Conservation (phyloP, 2,888 invertebrate genomes). For the Tricholauxania praeusta region DNA sequence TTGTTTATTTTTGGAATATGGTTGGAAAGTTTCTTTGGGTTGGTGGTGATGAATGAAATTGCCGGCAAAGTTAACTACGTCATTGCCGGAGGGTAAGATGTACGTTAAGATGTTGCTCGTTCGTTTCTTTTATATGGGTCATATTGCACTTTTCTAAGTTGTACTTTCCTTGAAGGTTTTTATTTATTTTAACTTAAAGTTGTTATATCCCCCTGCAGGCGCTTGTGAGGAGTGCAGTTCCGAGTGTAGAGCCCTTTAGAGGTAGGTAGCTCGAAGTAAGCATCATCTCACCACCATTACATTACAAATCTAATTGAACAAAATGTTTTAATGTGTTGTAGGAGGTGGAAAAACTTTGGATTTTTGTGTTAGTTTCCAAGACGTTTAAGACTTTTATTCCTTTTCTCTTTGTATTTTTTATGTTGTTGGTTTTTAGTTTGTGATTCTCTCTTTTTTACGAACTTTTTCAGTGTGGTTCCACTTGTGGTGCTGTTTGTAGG, state of each 20-base stretch:
- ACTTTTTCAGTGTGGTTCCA: conserved; percentile 25
- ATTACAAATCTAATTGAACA: conserved; percentile 37
- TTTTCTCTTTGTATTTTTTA: conserved; percentile 26
- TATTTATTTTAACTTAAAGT: too few species aligned
- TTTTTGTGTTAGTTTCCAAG: conserved; percentile 14
- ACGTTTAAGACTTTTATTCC: conserved; percentile 20
- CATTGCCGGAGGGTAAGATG: not conserved
- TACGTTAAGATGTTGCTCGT: not conserved
- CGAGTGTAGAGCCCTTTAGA: too few species aligned
- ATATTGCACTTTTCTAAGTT: too few species aligned
- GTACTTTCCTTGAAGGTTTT: too few species aligned
- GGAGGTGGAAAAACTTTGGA: conserved; percentile 25
- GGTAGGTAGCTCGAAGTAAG: too few species aligned
- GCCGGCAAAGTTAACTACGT: conserved; percentile 5
- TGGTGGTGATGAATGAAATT: not conserved
- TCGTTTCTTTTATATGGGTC: not conserved
- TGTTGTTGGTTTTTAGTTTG: conserved; percentile 30
- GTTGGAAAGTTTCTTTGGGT: not conserved
- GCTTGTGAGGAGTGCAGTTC: too few species aligned
- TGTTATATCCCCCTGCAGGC: too few species aligned
- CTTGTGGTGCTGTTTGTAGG: not conserved
- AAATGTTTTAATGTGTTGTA: conserved; percentile 33
- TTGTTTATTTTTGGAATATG: not conserved
- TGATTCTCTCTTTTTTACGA: conserved; percentile 12
- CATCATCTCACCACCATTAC: not conserved